Conservation (phyloP, 1,140 invertebrate genomes). For the Drosophila sp. region DNA sequence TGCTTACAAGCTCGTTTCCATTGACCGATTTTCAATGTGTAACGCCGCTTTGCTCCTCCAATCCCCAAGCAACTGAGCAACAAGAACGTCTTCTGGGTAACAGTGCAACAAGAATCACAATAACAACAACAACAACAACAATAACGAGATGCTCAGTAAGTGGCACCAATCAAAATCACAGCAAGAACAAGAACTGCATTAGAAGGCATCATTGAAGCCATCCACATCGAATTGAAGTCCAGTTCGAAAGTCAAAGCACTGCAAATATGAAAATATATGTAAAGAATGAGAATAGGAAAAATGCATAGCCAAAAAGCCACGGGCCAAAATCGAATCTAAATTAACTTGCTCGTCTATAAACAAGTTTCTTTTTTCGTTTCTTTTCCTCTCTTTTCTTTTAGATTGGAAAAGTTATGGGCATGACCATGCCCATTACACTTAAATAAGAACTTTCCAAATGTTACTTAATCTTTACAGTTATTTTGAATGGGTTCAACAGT, state of each 20-base stretch:
- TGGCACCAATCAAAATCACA: constrained; percentile 49
- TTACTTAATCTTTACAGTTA: not conserved
- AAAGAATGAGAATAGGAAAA: not conserved
- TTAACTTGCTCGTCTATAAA: constrained; percentile 55
- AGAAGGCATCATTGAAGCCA: constrained; percentile 51
- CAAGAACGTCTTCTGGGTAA: constrained; percentile 41
- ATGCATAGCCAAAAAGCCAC: constrained; percentile 45
- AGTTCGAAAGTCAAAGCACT: constrained; percentile 48
- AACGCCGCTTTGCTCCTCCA: constrained; percentile 47
- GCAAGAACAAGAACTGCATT: constrained; percentile 41
- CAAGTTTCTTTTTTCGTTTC: constrained; percentile 24
- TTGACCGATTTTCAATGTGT: constrained; percentile 76
- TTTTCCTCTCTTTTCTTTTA: constrained; percentile 19
- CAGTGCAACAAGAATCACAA: constrained; percentile 21
- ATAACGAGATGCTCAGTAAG: constrained; percentile 30
- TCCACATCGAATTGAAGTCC: constrained; percentile 41
- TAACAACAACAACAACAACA: constrained; percentile 22
- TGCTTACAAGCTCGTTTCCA: constrained; percentile 73
- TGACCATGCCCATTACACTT: not conserved
- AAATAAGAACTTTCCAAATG: not conserved
- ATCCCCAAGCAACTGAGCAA: constrained; percentile 27
- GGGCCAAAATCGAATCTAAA: constrained; percentile 58
- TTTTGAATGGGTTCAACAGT: too few species aligned
- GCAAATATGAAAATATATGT: constrained; percentile 42
- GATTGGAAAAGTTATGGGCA: not conserved